Evolutionary conservation across 2,113 vertebrate genomes (phyloP), one percentile per base, ranked within the genome.

Genomic region (Formicarius rufipectus): DNA sequence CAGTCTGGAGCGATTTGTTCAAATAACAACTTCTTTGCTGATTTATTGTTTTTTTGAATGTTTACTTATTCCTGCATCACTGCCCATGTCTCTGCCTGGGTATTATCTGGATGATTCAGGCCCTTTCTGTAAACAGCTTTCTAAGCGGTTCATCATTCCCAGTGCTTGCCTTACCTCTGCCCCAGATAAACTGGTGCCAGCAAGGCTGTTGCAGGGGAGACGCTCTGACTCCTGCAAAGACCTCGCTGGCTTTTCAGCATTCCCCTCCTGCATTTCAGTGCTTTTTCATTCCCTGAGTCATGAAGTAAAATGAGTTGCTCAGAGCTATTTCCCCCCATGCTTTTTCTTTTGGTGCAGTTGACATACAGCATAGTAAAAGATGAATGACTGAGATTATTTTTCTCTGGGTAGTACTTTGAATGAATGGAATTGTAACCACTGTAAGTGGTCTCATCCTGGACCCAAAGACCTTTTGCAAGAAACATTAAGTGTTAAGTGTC

Each of bases 1-100:
- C 12, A 27, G 22, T 20, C 0, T 0, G 42, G 67, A 71, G 25
- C 12, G 37, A 1, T 12, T 52, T n/a, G n/a, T 59, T 64, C 58
- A 42, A n/a, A 17, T 14, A 79, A 44, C 59, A 31, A 9, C 44
- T 39, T 62, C 19, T 37, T 72, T 16, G 4, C 37, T 12, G 1
- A 3, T 44, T 73, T 68, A 5, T 14, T 59, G 23, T 1, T 30
- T 55, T n/a, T 75, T 14, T 49, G 7, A 44, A 13, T 58, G 30
- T 78, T 81, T 73, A 9, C 17, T 27, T 68, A 6, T 25, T 72
- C 53, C 35, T 12, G 3, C 39, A 4, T 67, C 47, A 6, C 66
- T 78, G 67, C 45, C 30, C 4, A 0, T 30, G 35, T 33, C n/a
- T 87, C 40, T 66, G 56, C 66, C 35, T 60, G 60, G 16, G 25